A percentile compares a stretch with the other conserved stretches of the same genome.
phyloP scores from a whole-genome alignment of 2,888 invertebrate species.

The Dicycla oo region DNA sequence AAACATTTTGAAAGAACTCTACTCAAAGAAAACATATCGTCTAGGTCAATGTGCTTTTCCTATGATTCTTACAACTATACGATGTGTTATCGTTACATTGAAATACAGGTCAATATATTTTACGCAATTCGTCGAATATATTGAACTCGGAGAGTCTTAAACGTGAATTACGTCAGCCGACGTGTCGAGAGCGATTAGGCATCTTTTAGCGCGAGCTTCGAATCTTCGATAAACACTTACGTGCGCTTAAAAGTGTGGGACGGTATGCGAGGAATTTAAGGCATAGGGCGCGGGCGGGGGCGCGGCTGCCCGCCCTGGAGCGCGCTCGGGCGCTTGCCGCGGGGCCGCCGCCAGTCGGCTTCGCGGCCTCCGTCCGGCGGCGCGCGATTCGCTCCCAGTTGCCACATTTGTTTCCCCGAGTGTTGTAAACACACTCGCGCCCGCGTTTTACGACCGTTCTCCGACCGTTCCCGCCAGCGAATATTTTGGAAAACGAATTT shows the following conservation, averaged over 20 bases:
- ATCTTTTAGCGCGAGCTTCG: constrained; percentile 70
- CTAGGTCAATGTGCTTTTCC: constrained; percentile 28
- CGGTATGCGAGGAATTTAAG: constrained; percentile 78
- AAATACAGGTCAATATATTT: constrained; percentile 27
- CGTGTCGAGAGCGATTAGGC: constrained; percentile 70
- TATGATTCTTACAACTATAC: constrained; percentile 23
- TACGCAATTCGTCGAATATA: constrained; percentile 28
- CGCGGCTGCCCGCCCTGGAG: constrained; percentile 82
- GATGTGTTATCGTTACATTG: constrained; percentile 34
- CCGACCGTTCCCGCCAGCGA: constrained; percentile 19
- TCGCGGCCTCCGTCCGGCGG: constrained; percentile 68
- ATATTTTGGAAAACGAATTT: constrained; percentile 49
- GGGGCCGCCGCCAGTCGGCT: constrained; percentile 66
- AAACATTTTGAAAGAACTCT: constrained; percentile 13
- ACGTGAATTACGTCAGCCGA: constrained; percentile 57
- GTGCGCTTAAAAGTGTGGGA: constrained; percentile 75
- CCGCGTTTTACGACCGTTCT: constrained; percentile 53
- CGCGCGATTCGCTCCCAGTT: constrained; percentile 62
- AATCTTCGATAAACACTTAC: constrained; percentile 77
- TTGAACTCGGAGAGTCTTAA: constrained; percentile 41
- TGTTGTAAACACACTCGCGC: constrained; percentile 73
- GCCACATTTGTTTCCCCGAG: constrained; percentile 49
- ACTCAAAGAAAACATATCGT: constrained; percentile 8
- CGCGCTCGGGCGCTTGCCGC: constrained; percentile 58
- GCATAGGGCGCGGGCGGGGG: constrained; percentile 79